A percentile compares a stretch with the other conserved stretches of the same genome.
phyloP scores from a whole-genome alignment of 2,113 vertebrate genomes.

The Jaculus jaculus region DNA sequence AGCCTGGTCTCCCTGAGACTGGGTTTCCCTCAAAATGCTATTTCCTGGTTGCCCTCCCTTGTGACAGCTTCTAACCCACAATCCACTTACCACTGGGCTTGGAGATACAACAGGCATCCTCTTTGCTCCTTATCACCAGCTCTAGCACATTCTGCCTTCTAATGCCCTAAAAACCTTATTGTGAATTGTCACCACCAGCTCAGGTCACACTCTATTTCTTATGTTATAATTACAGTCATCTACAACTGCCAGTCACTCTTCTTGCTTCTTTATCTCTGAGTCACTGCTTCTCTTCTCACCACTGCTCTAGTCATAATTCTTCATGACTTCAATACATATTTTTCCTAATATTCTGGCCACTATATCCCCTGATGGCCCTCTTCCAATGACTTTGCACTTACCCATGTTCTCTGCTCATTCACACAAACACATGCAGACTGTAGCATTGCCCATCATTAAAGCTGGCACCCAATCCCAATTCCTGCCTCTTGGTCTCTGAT shows the following conservation, averaged over 20 bases:
- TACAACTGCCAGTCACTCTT: not conserved
- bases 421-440: not conserved
- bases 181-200: not conserved
- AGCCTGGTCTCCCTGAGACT: not conserved
- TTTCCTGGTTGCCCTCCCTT: not conserved
- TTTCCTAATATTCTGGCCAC: not conserved
- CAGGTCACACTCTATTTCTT: not conserved
- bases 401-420: not conserved
- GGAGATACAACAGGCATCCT: not conserved
- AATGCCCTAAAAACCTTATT: not conserved
- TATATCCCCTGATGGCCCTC: not conserved
- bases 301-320: not conserved
- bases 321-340: not conserved
- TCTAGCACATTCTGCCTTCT: not conserved
- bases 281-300: too few species aligned
- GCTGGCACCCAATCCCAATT: not conserved
- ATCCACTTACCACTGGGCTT: rapidly evolving
- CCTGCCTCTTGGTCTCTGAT: not conserved
- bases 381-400: not conserved
- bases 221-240: not conserved
- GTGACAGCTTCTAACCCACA: not conserved
- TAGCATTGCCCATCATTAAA: too few species aligned
- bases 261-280: not conserved
- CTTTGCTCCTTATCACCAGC: not conserved
- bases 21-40: not conserved